phyloP scores from a whole-genome alignment of 2,888 invertebrate genomes.

The Dicranocentrus wangi region DNA sequence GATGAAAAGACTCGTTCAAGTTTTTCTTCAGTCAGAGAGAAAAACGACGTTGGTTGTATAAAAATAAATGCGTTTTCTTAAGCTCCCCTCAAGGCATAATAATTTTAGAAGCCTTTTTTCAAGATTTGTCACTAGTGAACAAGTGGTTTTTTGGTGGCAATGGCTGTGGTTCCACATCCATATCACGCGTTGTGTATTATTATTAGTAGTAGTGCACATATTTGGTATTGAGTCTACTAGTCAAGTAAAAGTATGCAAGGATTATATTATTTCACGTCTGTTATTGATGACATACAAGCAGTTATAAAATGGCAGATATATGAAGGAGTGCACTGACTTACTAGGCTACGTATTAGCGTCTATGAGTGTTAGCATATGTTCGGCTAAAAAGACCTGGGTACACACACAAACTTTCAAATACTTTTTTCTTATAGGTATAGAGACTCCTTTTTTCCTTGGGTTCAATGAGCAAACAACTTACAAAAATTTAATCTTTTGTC shows the following conservation, averaged over 20 bases:
- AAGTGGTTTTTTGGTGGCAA: background rate
- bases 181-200: background rate
- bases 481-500: conserved; percentile 35
- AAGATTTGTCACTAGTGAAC: conserved; percentile 9
- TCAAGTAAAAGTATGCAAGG: background rate
- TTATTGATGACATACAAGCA: conserved; percentile 3
- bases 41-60: no score
- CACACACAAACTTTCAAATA: background rate
- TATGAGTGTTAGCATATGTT: no score
- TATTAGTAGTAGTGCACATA: background rate
- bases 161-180: background rate
- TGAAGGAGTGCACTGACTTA: conserved; percentile 12
- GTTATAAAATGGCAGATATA: conserved; percentile 21
- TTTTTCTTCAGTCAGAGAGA: no score
- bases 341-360: no score
- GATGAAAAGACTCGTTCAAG: no score
- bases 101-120: background rate
- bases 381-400: no score
- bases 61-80: no score
- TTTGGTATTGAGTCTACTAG: background rate
- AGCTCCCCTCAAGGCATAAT: conserved; percentile 8
- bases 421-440: background rate
- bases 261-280: background rate
- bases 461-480: conserved; percentile 18
- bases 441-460: background rate